Base-by-base conservation (phyloP, 2,797 vertebrate species). In the Pristis pectinata region DNA sequence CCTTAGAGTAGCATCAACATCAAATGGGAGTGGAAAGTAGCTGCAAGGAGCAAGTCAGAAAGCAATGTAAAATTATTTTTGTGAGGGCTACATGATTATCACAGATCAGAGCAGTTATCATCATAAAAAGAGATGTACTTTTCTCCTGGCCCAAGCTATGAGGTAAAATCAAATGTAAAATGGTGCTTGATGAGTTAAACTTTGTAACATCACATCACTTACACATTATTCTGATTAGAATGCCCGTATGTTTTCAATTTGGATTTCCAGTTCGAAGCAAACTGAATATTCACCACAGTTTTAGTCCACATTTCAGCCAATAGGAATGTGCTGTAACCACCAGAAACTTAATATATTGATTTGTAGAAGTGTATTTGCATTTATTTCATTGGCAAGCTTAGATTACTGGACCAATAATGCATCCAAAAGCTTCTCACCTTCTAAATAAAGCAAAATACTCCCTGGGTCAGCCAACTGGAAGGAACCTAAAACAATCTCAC, bases 381-480 rank as follows among this genome's bases (percentile, higher is more conserved):
- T 72, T 93, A 34, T 49, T 72, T 93, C 44, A 72, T 19, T 94
- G 44, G 13, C 67, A 15, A 70, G 13, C 41, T 93, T 70, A 37
- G 61, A 92, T 44, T 70, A 44, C 41, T 70, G 64, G 37, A 72
- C 91, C 61, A 70, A 13, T 49, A 70, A 44, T 93, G 3, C 70
- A 74, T 72, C 92, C 44, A 74, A 53, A 93, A 8, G 15, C 41
- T 34, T 49, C 41, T 53, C 53, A 11, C 67, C 13, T 64, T 49
- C 64, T 53, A 94, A 94, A 11, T 34, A 53, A 49, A 53, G 70
- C 13, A 76, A 94, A 74, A 19, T 53, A 56, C 49, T 74, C 70
- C 34, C 64, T 74, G 13, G 70, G 15, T 94, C 92, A 94, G 67
- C 67, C 41, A 94, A 27, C 27, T 53, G 92, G 92, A 76, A 92